Evolutionary conservation across 2,797 vertebrate species (phyloP), one percentile per base, ranked within the genome.

Genomic region (Adelosebastes latens): DNA sequence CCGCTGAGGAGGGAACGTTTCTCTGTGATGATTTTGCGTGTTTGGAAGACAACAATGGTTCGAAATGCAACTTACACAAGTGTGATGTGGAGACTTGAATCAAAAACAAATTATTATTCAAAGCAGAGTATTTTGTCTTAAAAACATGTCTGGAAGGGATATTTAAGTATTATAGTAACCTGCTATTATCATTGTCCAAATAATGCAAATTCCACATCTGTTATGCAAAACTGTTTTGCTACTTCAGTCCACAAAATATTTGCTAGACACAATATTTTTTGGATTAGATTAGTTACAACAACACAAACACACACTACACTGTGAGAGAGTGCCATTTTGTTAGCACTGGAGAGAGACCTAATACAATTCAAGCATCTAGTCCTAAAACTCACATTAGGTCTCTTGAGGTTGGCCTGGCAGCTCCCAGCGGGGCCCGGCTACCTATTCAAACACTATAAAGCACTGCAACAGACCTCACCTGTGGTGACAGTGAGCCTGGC

Each of bases 401-500:
- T 56, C 27, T 39, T 1, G 5, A 65, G 29, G 27, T 32, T 67
- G 24, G 32, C 36, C 22, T 42, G 20, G 32, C 76, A 70, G 78
- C 63, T 79, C 71, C 61, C 56, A 60, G 77, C 16, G 22, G 76
- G 66, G 31, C 55, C 46, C 20, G 1, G 36, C 49, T 72, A 39
- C 58, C 53, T 55, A 25, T 76, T 84, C 56, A 82, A 74, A 78
- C 42, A 53, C 27, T 11, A 52, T 27, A 72, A 81, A 84, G 62
- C 68, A 32, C n/a, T 20, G 66, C 72, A 75, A 59, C 75, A 72
- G 76, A 62, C 42, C 71, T 86, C 60, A 92, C 90, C 97, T 97
- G 96, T 90, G 8, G 77, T 93, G 81, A 97, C 95, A 8, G 94
- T 95, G 83, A 99, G 98, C 6, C 86, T 78, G 18, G 97, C 97